These are phyloP conservation scores for Perodicticus potto DNA, from an alignment of 2,797 vertebrate genomes.

Conservation along the genomic window DNA sequence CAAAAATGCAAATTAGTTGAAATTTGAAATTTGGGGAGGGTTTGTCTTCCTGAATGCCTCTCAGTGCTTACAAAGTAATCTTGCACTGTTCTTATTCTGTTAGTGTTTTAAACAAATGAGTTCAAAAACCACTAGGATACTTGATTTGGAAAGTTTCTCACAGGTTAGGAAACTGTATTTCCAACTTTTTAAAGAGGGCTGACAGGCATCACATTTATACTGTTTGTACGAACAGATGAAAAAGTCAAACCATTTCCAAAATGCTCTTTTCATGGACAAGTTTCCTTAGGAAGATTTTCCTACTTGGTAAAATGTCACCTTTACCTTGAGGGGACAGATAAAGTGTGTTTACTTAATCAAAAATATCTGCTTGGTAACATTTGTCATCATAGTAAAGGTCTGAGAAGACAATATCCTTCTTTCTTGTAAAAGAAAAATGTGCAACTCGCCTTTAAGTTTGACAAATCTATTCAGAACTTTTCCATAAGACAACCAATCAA, in stretches of 20 bases:
- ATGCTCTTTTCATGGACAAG: constrained; percentile 55
- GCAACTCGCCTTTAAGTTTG: constrained; percentile 25
- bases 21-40: constrained; percentile 28
- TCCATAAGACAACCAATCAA: neutral
- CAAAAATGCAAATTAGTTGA: constrained; percentile 55
- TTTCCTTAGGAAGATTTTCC: constrained; percentile 68
- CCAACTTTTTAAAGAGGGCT: constrained; percentile 43
- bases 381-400: constrained; percentile 58
- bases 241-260: constrained; percentile 67
- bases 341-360: constrained; percentile 57
- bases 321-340: constrained; percentile 68
- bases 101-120: constrained; percentile 42
- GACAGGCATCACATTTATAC: constrained; percentile 20
- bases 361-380: constrained; percentile 64
- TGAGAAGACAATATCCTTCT: constrained; percentile 40
- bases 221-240: constrained; percentile 54
- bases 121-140: constrained; percentile 39
- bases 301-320: constrained; percentile 71
- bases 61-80: neutral
- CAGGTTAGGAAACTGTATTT: constrained; percentile 61
- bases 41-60: constrained; percentile 29
- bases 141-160: constrained; percentile 46
- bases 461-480: constrained; percentile 50
- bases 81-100: neutral
- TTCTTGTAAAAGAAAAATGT: constrained; percentile 42